Conservation (phyloP, 2,888 invertebrate species). For the Ichneumon xanthorius region DNA sequence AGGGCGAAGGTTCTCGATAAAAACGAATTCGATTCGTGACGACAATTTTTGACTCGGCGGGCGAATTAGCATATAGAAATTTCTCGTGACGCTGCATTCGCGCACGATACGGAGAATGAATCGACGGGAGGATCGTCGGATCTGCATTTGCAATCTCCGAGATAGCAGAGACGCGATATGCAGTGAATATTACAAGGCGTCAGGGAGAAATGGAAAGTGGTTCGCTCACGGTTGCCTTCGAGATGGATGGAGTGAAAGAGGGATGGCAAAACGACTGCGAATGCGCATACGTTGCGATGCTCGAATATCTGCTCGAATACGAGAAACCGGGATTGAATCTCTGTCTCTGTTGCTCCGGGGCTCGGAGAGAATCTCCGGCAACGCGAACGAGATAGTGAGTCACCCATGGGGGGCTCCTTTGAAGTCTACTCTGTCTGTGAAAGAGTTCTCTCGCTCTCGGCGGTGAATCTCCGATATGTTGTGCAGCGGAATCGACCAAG, state of each 20-base stretch:
- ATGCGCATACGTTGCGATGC: slow-evolving; percentile 23
- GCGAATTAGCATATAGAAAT: slow-evolving; percentile 30
- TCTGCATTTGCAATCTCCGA: slow-evolving; percentile 38
- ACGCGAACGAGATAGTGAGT: slow-evolving; percentile 43
- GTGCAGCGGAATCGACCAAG: not conserved
- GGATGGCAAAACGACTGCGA: slow-evolving; percentile 12
- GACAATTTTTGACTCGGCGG: not conserved
- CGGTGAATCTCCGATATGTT: not conserved
- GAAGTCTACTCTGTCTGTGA: slow-evolving; percentile 25
- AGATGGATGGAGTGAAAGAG: slow-evolving; percentile 25
- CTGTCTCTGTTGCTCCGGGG: slow-evolving; percentile 22
- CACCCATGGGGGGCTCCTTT: slow-evolving; percentile 35
- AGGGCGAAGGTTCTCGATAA: not conserved
- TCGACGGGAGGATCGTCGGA: slow-evolving; percentile 48
- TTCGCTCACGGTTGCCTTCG: not conserved
- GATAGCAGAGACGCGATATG: slow-evolving; percentile 12
- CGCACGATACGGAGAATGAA: slow-evolving; percentile 17
- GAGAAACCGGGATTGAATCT: slow-evolving; percentile 41
- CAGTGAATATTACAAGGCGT: slow-evolving; percentile 22
- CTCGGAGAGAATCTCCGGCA: not conserved
- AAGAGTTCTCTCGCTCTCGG: slow-evolving; percentile 11
- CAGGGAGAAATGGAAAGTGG: slow-evolving; percentile 27
- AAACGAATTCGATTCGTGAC: not conserved
- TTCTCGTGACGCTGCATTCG: slow-evolving; percentile 28
- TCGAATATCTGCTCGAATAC: slow-evolving; percentile 36